Evolutionary conservation across 2,888 invertebrate species (phyloP).

Genomic region (Tortricodes alternella): DNA sequence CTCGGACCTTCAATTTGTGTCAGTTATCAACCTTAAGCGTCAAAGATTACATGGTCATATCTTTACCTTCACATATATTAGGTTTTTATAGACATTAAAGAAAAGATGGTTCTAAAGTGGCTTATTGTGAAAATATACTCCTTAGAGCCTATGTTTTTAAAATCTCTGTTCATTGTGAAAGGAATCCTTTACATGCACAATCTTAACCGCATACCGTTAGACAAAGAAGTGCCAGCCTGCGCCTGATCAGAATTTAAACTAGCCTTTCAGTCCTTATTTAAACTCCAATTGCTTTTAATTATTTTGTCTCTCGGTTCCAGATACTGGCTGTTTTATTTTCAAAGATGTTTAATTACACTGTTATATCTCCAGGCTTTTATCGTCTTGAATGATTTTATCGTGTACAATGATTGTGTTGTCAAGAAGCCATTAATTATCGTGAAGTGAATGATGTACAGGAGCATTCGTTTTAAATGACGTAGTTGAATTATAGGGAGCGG

Average conservation of each 20-base stretch:
- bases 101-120: background rate
- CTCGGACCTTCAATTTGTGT: no score
- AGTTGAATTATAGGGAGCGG: background rate
- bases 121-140: background rate
- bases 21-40: no score
- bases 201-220: slow-evolving; percentile 47
- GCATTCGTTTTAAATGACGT: background rate
- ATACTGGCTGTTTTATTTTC: background rate
- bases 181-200: slow-evolving; percentile 37
- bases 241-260: slow-evolving; percentile 54
- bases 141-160: background rate
- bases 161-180: background rate
- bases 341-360: background rate
- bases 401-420: background rate
- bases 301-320: slow-evolving; percentile 44
- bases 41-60: no score
- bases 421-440: background rate
- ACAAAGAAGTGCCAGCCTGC: slow-evolving; percentile 44
- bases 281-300: slow-evolving; percentile 51
- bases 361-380: background rate
- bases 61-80: no score
- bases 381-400: background rate
- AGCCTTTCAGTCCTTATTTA: slow-evolving; percentile 51
- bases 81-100: no score
- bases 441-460: background rate